Conservation (phyloP, 2,113 vertebrate species). For the Xenopus borealis region DNA sequence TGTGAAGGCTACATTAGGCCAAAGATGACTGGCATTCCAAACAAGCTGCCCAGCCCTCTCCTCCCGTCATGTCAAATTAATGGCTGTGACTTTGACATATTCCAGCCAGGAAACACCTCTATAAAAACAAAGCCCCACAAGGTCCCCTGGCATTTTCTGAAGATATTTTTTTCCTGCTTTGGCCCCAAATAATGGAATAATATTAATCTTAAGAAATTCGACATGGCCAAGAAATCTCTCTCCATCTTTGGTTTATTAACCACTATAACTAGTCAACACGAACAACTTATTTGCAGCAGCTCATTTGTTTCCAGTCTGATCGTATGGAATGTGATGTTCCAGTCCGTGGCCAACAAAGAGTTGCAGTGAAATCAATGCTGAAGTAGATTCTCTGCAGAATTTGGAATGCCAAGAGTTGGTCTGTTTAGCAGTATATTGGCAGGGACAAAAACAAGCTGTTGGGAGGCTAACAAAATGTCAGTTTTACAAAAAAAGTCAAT, state of each 20-base stretch:
- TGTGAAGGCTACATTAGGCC: slow-evolving; percentile 1
- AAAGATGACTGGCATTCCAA: background rate
- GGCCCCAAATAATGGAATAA: slow-evolving; percentile 43
- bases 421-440: too few species aligned
- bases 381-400: background rate
- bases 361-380: background rate
- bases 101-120: slow-evolving; percentile 43
- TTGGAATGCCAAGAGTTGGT: too few species aligned
- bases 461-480: too few species aligned
- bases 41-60: slow-evolving; percentile 20
- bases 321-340: background rate
- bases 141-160: slow-evolving; percentile 34
- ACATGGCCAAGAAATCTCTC: slow-evolving; percentile 25
- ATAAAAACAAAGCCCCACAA: slow-evolving; percentile 35
- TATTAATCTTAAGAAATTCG: slow-evolving; percentile 38
- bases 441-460: too few species aligned
- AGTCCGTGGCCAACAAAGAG: background rate
- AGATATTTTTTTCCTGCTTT: slow-evolving; percentile 36
- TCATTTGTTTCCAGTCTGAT: background rate
- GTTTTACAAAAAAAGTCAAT: too few species aligned
- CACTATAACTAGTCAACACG: slow-evolving; percentile 15
- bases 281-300: slow-evolving; percentile 6
- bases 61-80: slow-evolving; percentile 37
- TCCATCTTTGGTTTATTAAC: slow-evolving; percentile 13
- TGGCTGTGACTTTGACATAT: slow-evolving; percentile 43